phyloP scores from a whole-genome alignment of 2,888 invertebrate species.

The Empis livida region DNA sequence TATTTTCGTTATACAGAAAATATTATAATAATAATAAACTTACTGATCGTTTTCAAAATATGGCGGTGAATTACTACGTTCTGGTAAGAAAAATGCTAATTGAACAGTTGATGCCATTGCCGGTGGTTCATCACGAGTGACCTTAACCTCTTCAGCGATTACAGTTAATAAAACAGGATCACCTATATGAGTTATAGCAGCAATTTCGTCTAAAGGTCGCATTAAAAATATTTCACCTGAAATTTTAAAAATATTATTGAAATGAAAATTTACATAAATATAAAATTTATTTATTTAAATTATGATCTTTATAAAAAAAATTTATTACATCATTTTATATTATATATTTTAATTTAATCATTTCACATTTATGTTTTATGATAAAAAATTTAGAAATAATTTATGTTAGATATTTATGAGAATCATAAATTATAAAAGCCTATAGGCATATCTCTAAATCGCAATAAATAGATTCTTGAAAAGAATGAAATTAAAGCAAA shows the following conservation, averaged over 20 bases:
- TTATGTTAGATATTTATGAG: too few species aligned
- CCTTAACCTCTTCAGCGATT: slow-evolving; percentile 72
- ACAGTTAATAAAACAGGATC: slow-evolving; percentile 73
- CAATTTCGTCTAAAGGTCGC: slow-evolving; percentile 63
- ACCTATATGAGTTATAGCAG: slow-evolving; percentile 67
- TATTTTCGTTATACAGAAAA: too few species aligned
- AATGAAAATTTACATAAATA: too few species aligned
- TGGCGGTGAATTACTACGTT: slow-evolving; percentile 61
- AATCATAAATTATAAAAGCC: too few species aligned
- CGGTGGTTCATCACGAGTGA: slow-evolving; percentile 57
- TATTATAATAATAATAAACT: slow-evolving; percentile 25
- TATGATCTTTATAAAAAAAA: not conserved
- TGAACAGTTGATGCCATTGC: slow-evolving; percentile 72
- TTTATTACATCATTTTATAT: too few species aligned
- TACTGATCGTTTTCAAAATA: slow-evolving; percentile 69
- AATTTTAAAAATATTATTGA: slow-evolving; percentile 22
- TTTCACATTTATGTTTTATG: too few species aligned
- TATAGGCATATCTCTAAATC: too few species aligned
- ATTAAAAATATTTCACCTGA: slow-evolving; percentile 55
- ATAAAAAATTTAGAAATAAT: too few species aligned
- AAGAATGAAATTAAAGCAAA: too few species aligned
- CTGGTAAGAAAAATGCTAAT: slow-evolving; percentile 69
- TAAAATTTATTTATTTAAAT: too few species aligned
- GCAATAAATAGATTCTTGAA: too few species aligned
- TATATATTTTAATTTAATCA: too few species aligned